Conservation (phyloP, 2,113 vertebrate species). For the Pelodiscus sinensis region DNA sequence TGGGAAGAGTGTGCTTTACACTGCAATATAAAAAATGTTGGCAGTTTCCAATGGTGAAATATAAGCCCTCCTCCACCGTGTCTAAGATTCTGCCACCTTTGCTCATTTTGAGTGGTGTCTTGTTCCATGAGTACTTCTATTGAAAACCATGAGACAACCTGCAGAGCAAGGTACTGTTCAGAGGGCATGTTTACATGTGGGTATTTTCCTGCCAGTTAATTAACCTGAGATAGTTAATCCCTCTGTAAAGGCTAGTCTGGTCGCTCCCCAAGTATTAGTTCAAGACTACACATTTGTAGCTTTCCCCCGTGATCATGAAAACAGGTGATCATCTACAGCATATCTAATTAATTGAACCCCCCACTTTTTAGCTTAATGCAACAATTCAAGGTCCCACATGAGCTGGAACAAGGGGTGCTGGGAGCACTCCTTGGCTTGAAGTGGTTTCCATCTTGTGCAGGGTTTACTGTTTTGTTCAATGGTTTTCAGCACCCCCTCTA, state of each 20-base stretch:
- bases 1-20: accelerated
- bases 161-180: not conserved
- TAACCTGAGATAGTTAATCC: not conserved
- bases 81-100: not conserved
- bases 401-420: no score
- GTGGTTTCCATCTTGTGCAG: no score
- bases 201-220: not conserved
- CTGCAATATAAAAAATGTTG: not conserved
- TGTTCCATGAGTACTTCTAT: accelerated
- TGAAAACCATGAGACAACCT: not conserved
- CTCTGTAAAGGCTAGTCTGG: not conserved
- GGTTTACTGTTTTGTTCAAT: no score
- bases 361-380: not conserved
- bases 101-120: accelerated
- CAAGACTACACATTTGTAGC: not conserved
- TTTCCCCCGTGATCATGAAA: not conserved
- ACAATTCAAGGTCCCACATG: not conserved
- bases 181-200: not conserved
- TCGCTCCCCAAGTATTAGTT: not conserved
- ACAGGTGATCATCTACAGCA: accelerated
- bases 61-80: not conserved
- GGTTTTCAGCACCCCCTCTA: no score
- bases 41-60: not conserved
- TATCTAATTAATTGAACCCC: not conserved
- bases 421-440: no score